Base-by-base conservation (phyloP, 2,797 vertebrate species). In the Poecilia velifera region DNA sequence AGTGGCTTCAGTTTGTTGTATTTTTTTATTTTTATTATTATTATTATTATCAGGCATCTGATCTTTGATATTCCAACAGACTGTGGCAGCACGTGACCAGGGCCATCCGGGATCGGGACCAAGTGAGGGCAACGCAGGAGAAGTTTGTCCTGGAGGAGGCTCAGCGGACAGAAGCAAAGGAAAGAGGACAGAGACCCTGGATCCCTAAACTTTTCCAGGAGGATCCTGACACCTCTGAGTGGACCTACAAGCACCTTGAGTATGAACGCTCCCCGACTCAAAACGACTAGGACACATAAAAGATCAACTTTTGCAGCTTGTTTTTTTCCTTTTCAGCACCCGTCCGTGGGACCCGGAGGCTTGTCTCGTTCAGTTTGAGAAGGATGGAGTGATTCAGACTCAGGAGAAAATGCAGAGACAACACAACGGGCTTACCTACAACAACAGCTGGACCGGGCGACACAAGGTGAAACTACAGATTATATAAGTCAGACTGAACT, bases 21-120 rank as follows among this genome's bases (percentile, higher is more conserved):
- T 4, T 22, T 2, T 7, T 51, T 8, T 46, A 4, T 13, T 49
- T 18, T 73, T 31, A 31, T 31, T 31, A 31, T 76, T 4, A 14
- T 47, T 5, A 39, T 62, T 64, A 12, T 59, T 16, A 18, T 20
- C 18, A 66, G 39, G 36, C n/a, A 10, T 6, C 62, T 71, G 41
- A 59, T 75, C 9, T 1, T 4, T 39, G 84, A 2, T 80, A 64
- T 77, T 83, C 45, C 8, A 4, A 31, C 83, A 99, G 98, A 88
- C 96, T 99, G 82, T 99, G 98, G 98, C 97, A 95, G 91, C 96
- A 96, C 0, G 98, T 99, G 88, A 98, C 97, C 83, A 97, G 93
- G 66, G 98, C 98, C 83, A 99, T 99, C 86, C 77, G 87, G 80
- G 96, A 97, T 70, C 97, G 96, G 0, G 98, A 99, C 93, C 98